Percentiles rank a stretch among this genome's conserved stretches.
These are phyloP conservation scores for Camelus bactrianus DNA, from an alignment of 2,113 vertebrate species.

Conservation along the genomic window DNA sequence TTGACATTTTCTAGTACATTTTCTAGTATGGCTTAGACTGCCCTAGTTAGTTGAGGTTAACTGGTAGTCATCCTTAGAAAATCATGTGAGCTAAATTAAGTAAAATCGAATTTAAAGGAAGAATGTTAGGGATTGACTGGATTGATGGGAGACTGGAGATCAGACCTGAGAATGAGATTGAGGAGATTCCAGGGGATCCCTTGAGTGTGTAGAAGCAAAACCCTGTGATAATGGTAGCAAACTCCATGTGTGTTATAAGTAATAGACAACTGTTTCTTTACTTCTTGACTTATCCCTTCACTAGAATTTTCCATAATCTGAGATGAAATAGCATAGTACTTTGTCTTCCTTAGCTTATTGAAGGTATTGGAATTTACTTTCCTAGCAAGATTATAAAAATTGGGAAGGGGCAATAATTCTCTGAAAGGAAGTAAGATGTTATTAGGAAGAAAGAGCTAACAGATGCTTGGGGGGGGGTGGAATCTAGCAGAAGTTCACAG, in stretches of 20 bases:
- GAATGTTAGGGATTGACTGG: background rate
- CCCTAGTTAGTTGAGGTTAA: background rate
- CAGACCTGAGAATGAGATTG: accelerated
- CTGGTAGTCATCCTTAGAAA: background rate
- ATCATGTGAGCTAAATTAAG: background rate
- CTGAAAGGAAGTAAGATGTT: background rate
- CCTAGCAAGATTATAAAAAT: background rate
- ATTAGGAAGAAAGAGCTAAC: slow-evolving; percentile 37
- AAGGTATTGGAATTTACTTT: background rate
- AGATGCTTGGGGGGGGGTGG: background rate
- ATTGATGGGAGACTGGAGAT: background rate
- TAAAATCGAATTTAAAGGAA: background rate
- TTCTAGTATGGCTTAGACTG: background rate
- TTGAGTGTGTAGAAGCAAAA: background rate
- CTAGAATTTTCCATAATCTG: accelerated
- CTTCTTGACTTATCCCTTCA: background rate
- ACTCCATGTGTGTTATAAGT: background rate
- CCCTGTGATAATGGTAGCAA: background rate
- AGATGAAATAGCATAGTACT: background rate
- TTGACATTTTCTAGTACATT: background rate
- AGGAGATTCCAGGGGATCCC: background rate
- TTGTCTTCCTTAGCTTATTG: background rate
- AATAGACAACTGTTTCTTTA: background rate
- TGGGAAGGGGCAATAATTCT: background rate
- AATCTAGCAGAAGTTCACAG: slow-evolving; percentile 27